These are phyloP conservation scores for Tribolium castaneum DNA, from an alignment of 1,140 invertebrate genomes.

Conservation along the genomic window DNA sequence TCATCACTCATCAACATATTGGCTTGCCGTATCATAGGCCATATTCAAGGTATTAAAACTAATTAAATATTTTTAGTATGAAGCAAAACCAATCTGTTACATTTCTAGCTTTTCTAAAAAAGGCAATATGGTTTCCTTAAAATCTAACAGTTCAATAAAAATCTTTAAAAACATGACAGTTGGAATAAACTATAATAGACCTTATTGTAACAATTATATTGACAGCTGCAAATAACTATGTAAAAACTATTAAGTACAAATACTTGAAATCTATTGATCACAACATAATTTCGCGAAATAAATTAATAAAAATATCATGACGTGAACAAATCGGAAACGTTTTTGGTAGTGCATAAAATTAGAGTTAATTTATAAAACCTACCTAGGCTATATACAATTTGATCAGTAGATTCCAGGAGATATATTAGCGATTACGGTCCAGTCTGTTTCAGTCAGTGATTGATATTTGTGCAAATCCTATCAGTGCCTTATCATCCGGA, in stretches of 20 bases:
- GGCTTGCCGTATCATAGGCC: slow-evolving; percentile 22
- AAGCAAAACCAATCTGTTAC: slow-evolving; percentile 33
- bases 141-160: slow-evolving; percentile 41
- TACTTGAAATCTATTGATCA: slow-evolving; percentile 45
- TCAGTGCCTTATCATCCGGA: slow-evolving; percentile 92
- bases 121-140: slow-evolving; percentile 40
- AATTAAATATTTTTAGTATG: slow-evolving; percentile 22
- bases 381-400: slow-evolving; percentile 36
- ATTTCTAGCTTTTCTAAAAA: slow-evolving; percentile 31
- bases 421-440: background rate
- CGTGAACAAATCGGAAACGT: slow-evolving; percentile 4
- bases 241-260: slow-evolving; percentile 40
- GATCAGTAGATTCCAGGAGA: slow-evolving; percentile 43
- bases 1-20: slow-evolving; percentile 36
- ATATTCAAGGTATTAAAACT: background rate
- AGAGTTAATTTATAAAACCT: slow-evolving; percentile 37
- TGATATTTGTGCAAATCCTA: slow-evolving; percentile 97
- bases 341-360: slow-evolving; percentile 24
- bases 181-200: slow-evolving; percentile 32
- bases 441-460: slow-evolving; percentile 78
- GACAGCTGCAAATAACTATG: slow-evolving; percentile 33
- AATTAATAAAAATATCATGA: slow-evolving; percentile 18
- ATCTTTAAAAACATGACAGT: slow-evolving; percentile 22
- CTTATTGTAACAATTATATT: slow-evolving; percentile 21
- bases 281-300: slow-evolving; percentile 26